phyloP scores from a whole-genome alignment of 1,140 invertebrate species.

The Drosophila lacertosa region DNA sequence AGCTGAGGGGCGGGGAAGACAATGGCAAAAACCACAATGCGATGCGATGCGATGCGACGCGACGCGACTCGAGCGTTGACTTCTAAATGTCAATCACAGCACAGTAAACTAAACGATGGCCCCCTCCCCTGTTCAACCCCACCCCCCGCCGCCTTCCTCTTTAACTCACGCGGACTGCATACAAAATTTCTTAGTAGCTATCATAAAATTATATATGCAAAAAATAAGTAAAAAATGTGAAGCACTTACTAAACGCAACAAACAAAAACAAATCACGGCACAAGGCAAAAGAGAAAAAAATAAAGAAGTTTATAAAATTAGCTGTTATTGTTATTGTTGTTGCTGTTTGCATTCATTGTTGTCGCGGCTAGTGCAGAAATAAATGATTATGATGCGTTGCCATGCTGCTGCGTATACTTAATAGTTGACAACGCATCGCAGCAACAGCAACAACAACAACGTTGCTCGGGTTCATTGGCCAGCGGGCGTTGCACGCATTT shows the following conservation, averaged over 20 bases:
- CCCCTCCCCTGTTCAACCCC: neutral
- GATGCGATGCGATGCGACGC: slow-evolving; percentile 48
- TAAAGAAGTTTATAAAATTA: slow-evolving; percentile 75
- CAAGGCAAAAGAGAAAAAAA: slow-evolving; percentile 42
- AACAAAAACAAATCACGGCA: slow-evolving; percentile 61
- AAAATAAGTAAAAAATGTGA: slow-evolving; percentile 48
- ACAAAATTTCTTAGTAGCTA: slow-evolving; percentile 73
- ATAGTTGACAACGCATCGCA: slow-evolving; percentile 63
- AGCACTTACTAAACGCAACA: slow-evolving; percentile 33
- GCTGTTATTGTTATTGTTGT: slow-evolving; percentile 42
- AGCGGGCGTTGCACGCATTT: slow-evolving; percentile 60
- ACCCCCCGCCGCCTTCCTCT: neutral
- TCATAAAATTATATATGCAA: slow-evolving; percentile 67
- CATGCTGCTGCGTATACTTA: slow-evolving; percentile 34
- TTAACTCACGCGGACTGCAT: slow-evolving; percentile 55
- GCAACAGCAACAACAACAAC: slow-evolving; percentile 11
- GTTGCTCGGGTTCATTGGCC: slow-evolving; percentile 60
- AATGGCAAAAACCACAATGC: slow-evolving; percentile 45
- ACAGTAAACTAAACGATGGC: slow-evolving; percentile 1
- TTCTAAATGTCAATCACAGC: slow-evolving; percentile 77
- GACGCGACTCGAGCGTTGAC: slow-evolving; percentile 65
- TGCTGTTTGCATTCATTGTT: slow-evolving; percentile 37
- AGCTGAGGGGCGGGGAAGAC: slow-evolving; percentile 45
- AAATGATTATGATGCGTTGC: slow-evolving; percentile 76
- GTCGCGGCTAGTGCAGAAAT: slow-evolving; percentile 68